These are phyloP conservation scores for Zingel zingel DNA, from an alignment of 2,113 vertebrate species.

Conservation along the genomic window DNA sequence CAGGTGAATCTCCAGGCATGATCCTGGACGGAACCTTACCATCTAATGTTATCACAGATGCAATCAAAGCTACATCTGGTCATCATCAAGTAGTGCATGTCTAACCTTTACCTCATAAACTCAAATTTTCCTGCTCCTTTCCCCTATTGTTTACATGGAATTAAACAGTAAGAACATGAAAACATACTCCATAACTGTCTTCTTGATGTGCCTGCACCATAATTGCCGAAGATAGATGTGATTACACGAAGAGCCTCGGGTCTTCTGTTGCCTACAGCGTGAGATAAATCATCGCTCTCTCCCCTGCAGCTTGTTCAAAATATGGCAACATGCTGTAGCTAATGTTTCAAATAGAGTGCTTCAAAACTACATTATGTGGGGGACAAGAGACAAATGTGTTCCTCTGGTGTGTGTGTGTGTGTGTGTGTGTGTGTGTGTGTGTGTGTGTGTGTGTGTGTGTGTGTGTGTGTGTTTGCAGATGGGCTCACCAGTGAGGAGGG, in stretches of 20 bases:
- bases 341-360: constrained; percentile 65
- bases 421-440: too few relatives aligned
- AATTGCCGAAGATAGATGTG: constrained; percentile 50
- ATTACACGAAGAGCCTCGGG: constrained; percentile 29
- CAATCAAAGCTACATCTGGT: constrained; percentile 9
- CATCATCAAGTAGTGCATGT: neutral
- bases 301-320: constrained; percentile 29
- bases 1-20: constrained; percentile 80
- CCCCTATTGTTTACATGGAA: constrained; percentile 22
- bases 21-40: neutral
- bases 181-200: constrained; percentile 18
- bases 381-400: neutral
- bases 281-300: constrained; percentile 14
- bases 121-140: constrained; percentile 27
- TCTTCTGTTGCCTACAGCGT: neutral
- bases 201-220: constrained; percentile 41
- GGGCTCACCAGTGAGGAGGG: constrained; percentile 81
- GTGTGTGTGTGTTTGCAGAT: constrained; percentile 75
- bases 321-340: constrained; percentile 25
- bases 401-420: constrained; percentile 26
- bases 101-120: neutral
- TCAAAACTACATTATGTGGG: constrained; percentile 50
- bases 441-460: too few relatives aligned
- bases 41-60: neutral
- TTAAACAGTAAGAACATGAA: constrained; percentile 1